Evolutionary conservation across 2,888 invertebrate species (phyloP), one percentile per base, ranked within the genome.

Genomic region (Latrodectus elegans): DNA sequence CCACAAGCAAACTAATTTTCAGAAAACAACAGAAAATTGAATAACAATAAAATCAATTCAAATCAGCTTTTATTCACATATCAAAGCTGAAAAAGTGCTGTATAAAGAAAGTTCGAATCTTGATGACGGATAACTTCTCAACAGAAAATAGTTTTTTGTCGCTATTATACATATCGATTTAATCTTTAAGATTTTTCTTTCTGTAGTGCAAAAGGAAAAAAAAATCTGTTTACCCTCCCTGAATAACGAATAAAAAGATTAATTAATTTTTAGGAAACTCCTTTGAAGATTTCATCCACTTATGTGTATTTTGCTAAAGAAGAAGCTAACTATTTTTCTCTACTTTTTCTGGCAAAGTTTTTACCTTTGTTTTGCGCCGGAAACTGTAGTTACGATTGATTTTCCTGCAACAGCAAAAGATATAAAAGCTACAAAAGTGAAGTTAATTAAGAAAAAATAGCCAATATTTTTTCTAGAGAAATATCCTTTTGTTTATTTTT

Each of bases 171-270:
- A 60, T 60, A 38, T 60, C 12, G 60, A 60, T 60, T 60, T 60
- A 11, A 60, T 60, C 60, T n/a, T 11, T 60, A 15, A 60, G 60
- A n/a, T 11, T 60, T 3, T 60, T 60, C 60, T 11, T 60, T 60
- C 12, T 11, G 38, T 38, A 6, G 38, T 38, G 38, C 2, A 38
- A 38, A 38, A 38, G n/a, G 12, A 60, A 55, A 55, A 60, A 60
- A 55, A 60, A 10, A 60, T 15, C 52, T 77, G 76, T 67, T 77
- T 77, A 51, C 76, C 64, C 67, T 77, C 38, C 49, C 17, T 67
- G 65, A 77, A 77, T 67, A 77, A 77, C 65, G 76, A 51, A 67
- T 65, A 12, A 51, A 51, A 49, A 77, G 65, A 77, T 77, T 65
- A 77, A 77, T 77, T 77, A 49, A 51, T 77, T 67, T 67, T 77